Evolutionary conservation across 2,888 invertebrate genomes (phyloP).

Genomic region (Drosophila bunnanda): DNA sequence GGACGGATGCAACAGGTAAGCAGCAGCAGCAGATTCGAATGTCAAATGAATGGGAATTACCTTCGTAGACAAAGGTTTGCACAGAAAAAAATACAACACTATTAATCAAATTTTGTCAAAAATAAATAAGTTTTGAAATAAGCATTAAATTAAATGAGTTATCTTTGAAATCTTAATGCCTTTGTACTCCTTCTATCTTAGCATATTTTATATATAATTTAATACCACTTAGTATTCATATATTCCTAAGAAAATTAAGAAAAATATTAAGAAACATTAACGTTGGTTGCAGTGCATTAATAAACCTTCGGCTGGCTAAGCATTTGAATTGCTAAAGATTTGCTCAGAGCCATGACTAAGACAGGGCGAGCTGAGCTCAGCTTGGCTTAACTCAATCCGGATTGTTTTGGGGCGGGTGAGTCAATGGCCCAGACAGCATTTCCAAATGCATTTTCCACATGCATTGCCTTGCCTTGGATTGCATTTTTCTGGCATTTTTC

Average conservation of each 20-base stretch:
- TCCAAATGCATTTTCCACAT: conserved; percentile 46
- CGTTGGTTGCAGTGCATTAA: conserved; percentile 22
- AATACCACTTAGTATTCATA: not conserved
- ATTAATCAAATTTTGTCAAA: too few relatives aligned
- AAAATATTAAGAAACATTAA: conserved; percentile 10
- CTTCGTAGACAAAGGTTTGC: conserved; percentile 44
- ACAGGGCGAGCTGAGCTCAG: conserved; percentile 36
- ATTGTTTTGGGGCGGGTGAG: conserved; percentile 31
- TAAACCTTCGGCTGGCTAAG: conserved; percentile 30
- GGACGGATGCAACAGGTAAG: conserved; percentile 16
- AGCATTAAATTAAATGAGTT: not conserved
- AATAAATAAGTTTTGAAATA: not conserved
- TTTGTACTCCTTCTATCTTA: not conserved
- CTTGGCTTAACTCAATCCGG: conserved; percentile 5
- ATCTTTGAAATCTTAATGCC: not conserved
- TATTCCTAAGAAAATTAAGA: not conserved
- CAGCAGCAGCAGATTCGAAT: conserved; percentile 51
- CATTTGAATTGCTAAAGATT: conserved; percentile 51
- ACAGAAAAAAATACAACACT: not conserved
- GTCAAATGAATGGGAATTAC: conserved; percentile 66
- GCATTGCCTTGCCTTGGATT: conserved; percentile 9
- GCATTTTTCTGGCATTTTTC: conserved; percentile 45
- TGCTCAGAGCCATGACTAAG: conserved; percentile 37
- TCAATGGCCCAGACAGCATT: conserved; percentile 45
- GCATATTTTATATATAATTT: not conserved